Conservation (phyloP, 2,888 invertebrate species). For the Oasisia sp. region DNA sequence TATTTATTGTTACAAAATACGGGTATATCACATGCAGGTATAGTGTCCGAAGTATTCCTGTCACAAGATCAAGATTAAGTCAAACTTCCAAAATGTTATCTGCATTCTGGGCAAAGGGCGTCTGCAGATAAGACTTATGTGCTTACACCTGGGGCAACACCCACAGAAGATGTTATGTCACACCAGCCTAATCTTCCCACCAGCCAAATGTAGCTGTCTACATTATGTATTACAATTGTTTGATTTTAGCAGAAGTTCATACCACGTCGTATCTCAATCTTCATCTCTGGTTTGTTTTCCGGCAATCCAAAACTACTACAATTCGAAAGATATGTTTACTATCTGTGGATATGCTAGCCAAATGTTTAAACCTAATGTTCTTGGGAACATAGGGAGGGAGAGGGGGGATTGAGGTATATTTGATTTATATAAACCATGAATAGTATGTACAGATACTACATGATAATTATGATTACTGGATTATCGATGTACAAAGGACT, state of each 20-base stretch:
- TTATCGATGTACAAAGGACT: no score
- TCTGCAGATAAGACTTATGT: background rate
- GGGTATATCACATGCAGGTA: background rate
- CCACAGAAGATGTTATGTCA: background rate
- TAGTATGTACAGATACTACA: no score
- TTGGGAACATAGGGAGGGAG: no score
- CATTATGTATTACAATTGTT: no score
- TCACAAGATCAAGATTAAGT: background rate
- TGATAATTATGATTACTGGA: no score
- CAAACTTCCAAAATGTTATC: slow-evolving; percentile 8
- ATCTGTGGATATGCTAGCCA: background rate
- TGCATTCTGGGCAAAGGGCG: slow-evolving; percentile 6
- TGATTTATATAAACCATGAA: no score
- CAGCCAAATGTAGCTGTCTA: background rate
- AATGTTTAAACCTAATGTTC: background rate
- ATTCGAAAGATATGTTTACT: background rate
- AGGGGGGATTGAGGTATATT: no score
- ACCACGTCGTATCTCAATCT: background rate
- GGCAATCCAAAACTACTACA: background rate
- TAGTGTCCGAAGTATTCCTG: background rate
- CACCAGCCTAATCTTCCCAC: background rate
- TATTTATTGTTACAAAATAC: slow-evolving; percentile 19
- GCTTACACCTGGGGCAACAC: background rate
- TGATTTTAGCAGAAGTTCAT: background rate
- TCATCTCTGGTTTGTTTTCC: slow-evolving; percentile 13